A percentile compares a stretch with the other conserved stretches of the same genome.
Conservation (phyloP, 2,113 vertebrate genomes). For the Mixornis gularis region DNA sequence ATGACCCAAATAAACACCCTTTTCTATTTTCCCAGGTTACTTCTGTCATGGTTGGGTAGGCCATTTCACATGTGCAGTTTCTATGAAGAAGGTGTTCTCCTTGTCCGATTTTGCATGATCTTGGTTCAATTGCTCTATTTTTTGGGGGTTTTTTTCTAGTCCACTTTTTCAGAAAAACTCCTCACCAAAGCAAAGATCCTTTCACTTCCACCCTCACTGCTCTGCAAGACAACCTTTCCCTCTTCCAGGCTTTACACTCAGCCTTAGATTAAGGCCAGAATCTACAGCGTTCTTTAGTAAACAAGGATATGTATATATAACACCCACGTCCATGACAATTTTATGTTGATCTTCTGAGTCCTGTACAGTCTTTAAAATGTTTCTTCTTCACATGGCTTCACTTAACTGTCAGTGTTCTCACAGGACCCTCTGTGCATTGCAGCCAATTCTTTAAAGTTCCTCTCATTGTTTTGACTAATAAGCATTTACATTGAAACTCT, state of each 20-base stretch:
- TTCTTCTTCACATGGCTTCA: slow-evolving; percentile 2
- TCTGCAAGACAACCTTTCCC: background rate
- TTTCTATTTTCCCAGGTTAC: background rate
- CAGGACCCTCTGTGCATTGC: background rate
- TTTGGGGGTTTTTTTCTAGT: background rate
- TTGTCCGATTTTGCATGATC: background rate
- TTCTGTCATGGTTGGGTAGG: background rate
- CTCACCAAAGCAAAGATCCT: background rate
- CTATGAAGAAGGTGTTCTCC: background rate
- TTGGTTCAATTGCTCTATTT: background rate
- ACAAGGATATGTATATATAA: background rate
- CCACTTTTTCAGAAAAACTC: background rate
- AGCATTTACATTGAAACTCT: background rate
- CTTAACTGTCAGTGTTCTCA: background rate
- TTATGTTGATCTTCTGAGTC: background rate
- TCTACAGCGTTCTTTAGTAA: background rate
- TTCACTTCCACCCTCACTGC: background rate
- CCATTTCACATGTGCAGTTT: accelerated
- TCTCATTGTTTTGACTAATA: slow-evolving; percentile 35
- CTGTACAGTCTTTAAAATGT: background rate
- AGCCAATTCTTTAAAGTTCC: background rate
- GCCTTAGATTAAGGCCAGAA: background rate
- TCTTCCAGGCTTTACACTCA: background rate
- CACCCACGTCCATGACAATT: background rate
- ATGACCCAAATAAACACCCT: background rate